Conservation (phyloP, 1,140 invertebrate genomes). For the Drusus annulatus region DNA sequence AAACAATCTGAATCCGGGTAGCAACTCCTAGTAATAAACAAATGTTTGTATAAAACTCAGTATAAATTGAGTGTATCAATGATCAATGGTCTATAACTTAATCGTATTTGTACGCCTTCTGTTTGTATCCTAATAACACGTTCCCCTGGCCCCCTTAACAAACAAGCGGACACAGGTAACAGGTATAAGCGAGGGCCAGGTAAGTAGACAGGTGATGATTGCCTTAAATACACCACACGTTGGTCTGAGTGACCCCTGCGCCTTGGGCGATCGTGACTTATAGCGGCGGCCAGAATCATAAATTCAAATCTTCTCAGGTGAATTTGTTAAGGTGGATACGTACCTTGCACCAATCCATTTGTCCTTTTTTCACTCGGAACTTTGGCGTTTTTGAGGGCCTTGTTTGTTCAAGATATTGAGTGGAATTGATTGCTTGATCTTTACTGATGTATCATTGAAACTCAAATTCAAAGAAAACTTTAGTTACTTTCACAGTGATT, state of each 20-base stretch:
- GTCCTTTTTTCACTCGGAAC: too few species aligned
- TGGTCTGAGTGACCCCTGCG: background rate
- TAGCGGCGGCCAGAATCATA: background rate
- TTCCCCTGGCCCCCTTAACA: background rate
- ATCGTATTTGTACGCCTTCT: slow-evolving; percentile 11
- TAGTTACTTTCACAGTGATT: too few species aligned
- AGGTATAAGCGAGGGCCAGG: background rate
- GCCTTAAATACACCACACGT: slow-evolving; percentile 10
- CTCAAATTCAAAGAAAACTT: too few species aligned
- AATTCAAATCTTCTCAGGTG: background rate
- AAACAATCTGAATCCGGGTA: too few species aligned
- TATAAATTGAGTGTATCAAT: background rate
- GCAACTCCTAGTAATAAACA: too few species aligned
- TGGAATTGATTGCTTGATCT: too few species aligned
- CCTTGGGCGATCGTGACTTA: slow-evolving; percentile 9
- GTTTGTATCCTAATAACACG: slow-evolving; percentile 17
- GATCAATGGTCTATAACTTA: slow-evolving; percentile 12
- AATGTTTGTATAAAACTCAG: background rate
- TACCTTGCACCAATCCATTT: too few species aligned
- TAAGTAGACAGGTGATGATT: slow-evolving; percentile 18
- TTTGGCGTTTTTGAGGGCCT: too few species aligned
- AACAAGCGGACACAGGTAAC: background rate
- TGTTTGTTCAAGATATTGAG: too few species aligned
- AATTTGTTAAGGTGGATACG: too few species aligned
- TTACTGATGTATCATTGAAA: too few species aligned